A percentile compares a stretch with the other conserved stretches of the same genome.
phyloP scores from a whole-genome alignment of 53 echinoderm and acorn worm species.

The Apostichopus leukothele region DNA sequence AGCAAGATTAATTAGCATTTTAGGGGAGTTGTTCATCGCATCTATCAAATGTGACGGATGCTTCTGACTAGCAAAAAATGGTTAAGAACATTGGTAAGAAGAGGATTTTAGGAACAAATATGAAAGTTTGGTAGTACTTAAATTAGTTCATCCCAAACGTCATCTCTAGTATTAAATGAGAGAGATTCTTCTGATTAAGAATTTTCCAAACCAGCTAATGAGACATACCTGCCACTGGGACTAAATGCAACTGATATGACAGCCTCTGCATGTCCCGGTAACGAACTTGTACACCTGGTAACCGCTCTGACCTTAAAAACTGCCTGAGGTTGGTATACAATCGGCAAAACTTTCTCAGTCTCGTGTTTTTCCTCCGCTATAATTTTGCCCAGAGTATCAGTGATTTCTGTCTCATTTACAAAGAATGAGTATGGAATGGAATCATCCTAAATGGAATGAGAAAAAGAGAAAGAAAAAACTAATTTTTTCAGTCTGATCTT shows the following conservation, averaged over 20 bases:
- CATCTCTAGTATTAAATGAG: too few relatives aligned
- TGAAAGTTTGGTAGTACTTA: too few relatives aligned
- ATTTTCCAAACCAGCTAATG: background rate
- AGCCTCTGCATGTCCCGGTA: conserved; percentile 96
- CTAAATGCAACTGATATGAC: conserved; percentile 98
- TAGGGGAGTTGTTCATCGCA: too few relatives aligned
- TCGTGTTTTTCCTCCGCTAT: conserved; percentile 76
- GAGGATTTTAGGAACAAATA: too few relatives aligned
- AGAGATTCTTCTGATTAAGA: too few relatives aligned
- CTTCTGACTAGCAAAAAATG: too few relatives aligned
- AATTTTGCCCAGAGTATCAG: conserved; percentile 68
- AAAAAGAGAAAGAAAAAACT: background rate
- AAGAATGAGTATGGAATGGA: conserved; percentile 98
- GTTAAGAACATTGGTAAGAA: too few relatives aligned
- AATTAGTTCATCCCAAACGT: too few relatives aligned
- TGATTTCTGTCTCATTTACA: conserved; percentile 89
- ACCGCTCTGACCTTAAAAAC: conserved; percentile 93
- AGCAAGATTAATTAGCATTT: too few relatives aligned
- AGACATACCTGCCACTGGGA: conserved; percentile 83
- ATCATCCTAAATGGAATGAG: conserved; percentile 69
- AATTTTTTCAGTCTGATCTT: too few relatives aligned
- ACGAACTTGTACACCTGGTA: conserved; percentile 87
- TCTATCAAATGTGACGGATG: too few relatives aligned
- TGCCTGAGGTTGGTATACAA: conserved; percentile 96
- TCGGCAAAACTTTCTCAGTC: conserved; percentile 92